Conservation (phyloP, 2,113 vertebrate species). For the Anarrhichthys ocellatus region DNA sequence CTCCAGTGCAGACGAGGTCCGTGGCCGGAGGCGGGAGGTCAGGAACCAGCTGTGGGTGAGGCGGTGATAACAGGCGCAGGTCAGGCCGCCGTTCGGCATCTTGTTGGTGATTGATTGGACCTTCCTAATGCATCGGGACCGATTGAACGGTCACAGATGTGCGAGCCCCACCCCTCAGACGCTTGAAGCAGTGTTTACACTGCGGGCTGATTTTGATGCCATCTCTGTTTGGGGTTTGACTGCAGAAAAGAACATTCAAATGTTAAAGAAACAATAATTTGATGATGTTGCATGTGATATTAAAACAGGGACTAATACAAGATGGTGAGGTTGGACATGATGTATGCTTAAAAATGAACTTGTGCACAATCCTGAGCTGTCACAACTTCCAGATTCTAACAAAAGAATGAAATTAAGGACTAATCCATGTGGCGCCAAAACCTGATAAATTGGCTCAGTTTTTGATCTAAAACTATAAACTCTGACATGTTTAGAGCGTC, state of each 20-base stretch:
- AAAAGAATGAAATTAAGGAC: neutral
- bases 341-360: neutral
- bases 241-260: neutral
- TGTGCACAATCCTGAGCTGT: neutral
- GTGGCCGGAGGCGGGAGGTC: constrained; percentile 46
- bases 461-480: neutral
- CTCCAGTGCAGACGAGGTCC: constrained; percentile 46
- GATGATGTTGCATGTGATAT: neutral
- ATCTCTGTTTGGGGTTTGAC: neutral
- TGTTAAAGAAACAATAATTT: neutral
- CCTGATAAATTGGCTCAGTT: too few relatives aligned
- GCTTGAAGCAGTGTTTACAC: constrained; percentile 39
- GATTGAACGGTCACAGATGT: constrained; percentile 74
- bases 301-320: neutral
- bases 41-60: constrained; percentile 63
- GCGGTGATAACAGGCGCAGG: constrained; percentile 31
- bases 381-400: neutral
- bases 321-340: neutral
- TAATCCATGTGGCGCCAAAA: neutral
- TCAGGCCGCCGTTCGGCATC: constrained; percentile 27
- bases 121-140: constrained; percentile 52
- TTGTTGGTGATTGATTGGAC: constrained; percentile 61
- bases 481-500: neutral
- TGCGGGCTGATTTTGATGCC: constrained; percentile 19
- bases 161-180: constrained; percentile 24